phyloP scores from a whole-genome alignment of 2,797 vertebrate genomes.

The Propithecus perrieri region DNA sequence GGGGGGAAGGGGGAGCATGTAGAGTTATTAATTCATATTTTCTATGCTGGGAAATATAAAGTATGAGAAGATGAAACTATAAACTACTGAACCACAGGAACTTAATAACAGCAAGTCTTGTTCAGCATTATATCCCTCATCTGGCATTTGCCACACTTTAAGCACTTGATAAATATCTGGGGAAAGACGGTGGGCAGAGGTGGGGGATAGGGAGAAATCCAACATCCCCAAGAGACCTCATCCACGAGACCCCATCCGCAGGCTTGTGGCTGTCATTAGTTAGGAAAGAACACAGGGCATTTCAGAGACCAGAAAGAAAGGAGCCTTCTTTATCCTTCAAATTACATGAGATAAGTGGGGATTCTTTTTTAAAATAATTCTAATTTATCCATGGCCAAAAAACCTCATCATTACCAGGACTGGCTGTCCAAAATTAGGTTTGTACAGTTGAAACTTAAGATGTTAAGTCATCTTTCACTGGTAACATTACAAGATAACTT shows the following conservation, averaged over 20 bases:
- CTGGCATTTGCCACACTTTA: background rate
- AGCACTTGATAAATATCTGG: background rate
- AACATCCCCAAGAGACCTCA: background rate
- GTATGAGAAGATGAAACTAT: background rate
- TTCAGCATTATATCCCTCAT: background rate
- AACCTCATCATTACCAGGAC: background rate
- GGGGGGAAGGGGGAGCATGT: background rate
- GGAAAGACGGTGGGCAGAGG: background rate
- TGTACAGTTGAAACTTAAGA: background rate
- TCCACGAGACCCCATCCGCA: background rate
- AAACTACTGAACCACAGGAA: background rate
- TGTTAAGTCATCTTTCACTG: background rate
- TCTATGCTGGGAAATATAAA: background rate
- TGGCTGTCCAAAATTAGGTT: background rate
- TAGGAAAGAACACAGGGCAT: background rate
- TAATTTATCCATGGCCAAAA: background rate
- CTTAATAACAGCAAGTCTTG: background rate
- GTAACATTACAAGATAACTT: background rate
- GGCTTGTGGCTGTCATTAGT: background rate
- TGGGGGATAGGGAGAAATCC: background rate
- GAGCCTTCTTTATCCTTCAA: background rate
- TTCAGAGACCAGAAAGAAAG: background rate
- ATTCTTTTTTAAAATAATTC: slow-evolving; percentile 10
- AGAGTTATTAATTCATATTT: background rate
- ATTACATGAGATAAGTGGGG: background rate